Evolutionary conservation across 1,140 invertebrate genomes (phyloP), one percentile per base, ranked within the genome.

Genomic region (Drosophila watanabei): DNA sequence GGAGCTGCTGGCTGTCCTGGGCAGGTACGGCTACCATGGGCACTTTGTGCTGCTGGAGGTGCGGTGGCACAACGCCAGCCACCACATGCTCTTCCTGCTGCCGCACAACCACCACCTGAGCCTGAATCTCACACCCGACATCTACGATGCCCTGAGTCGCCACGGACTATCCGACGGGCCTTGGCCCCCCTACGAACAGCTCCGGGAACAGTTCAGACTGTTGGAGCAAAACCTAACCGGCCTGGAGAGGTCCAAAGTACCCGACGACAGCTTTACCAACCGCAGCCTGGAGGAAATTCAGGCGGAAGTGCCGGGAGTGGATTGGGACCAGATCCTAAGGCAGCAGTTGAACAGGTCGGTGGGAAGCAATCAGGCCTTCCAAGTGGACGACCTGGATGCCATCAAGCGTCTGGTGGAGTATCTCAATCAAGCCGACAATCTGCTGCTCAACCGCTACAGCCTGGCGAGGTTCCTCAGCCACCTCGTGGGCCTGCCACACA

Each of bases 21-120:
- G 82, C 0, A 64, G 75, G 7, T 90, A 89, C 45, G 86, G 86
- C 14, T 86, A 82, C 37, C 64, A 69, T 35, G 82, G 78, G 13
- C 86, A 89, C 32, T 89, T 43, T 41, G 54, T 89, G 6, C 64
- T 79, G 41, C 45, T 89, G 14, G 71, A 66, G 16, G 75, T 89
- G 41, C 65, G 68, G 10, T 83, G 81, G 18, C 75, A 89, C 18
- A 89, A 90, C 69, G 58, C 71, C 48, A 82, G 56, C 11, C 70
- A 63, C 11, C 86, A 89, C 33, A 76, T 86, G 56, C 46, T 89
- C 6, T 35, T 82, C 8, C 75, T 89, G 18, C 64, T 77, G 61
- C 79, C 75, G 2, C 86, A 89, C 43, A 89, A 90, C 18, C 62
- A 63, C n/a, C 75, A 79, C 58, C 57, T 76, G 6, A 58, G 18